These are phyloP conservation scores for Drosophila meridionalis DNA, from an alignment of 2,888 invertebrate genomes.

Conservation along the genomic window DNA sequence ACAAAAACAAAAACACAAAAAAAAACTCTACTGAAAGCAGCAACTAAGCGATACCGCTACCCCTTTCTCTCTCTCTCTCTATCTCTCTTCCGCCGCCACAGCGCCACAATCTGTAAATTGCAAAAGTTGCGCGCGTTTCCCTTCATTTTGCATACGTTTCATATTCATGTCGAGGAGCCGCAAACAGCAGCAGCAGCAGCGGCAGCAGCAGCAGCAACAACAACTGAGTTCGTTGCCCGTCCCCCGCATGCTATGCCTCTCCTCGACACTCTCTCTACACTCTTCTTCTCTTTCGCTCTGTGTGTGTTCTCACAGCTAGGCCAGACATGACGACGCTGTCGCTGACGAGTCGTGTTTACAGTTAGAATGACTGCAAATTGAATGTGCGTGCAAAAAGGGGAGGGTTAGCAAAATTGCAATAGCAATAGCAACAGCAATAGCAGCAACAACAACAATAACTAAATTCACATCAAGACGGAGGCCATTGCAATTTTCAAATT, in stretches of 20 bases:
- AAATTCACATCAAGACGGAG: constrained; percentile 37
- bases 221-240: constrained; percentile 66
- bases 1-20: constrained; percentile 18
- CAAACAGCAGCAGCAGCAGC: constrained; percentile 17
- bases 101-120: constrained; percentile 71
- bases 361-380: constrained; percentile 61
- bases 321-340: constrained; percentile 68
- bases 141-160: constrained; percentile 77
- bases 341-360: constrained; percentile 73
- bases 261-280: neutral
- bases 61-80: neutral
- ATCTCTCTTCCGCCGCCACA: constrained; percentile 16
- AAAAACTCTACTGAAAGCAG: constrained; percentile 22
- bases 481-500: constrained; percentile 75
- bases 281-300: neutral
- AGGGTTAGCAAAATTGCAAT: constrained; percentile 32
- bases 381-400: constrained; percentile 63
- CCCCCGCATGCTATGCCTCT: constrained; percentile 37
- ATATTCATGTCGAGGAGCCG: constrained; percentile 69
- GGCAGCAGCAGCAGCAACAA: constrained; percentile 2
- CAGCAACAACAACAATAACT: constrained; percentile 13
- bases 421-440: constrained; percentile 17
- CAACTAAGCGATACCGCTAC: constrained; percentile 11
- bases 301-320: constrained; percentile 30
- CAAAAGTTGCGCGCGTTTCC: constrained; percentile 77